A percentile compares a stretch with the other conserved stretches of the same genome.
phyloP scores from a whole-genome alignment of 2,888 invertebrate species.

The Gibbula magus region DNA sequence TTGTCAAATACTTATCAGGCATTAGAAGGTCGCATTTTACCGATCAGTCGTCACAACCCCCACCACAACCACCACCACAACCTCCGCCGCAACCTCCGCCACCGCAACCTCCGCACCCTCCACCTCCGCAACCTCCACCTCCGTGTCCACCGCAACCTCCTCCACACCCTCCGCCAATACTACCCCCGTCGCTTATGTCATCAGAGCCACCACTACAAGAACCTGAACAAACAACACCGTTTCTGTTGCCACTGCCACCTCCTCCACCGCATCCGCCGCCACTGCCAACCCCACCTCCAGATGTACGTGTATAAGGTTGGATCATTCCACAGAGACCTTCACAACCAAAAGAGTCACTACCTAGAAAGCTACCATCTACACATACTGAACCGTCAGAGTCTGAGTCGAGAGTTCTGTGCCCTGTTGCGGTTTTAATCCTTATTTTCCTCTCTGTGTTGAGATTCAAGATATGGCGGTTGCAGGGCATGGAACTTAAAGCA shows the following conservation, averaged over 20 bases:
- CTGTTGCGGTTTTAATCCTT: not conserved
- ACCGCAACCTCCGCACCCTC: no score
- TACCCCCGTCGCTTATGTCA: not conserved
- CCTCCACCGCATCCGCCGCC: no score
- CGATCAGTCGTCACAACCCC: not conserved
- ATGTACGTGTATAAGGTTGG: no score
- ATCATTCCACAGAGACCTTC: not conserved
- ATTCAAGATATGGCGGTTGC: not conserved
- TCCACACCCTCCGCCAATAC: not conserved
- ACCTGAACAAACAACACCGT: no score
- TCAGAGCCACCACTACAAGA: not conserved
- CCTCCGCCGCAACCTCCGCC: no score
- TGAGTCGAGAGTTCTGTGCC: not conserved
- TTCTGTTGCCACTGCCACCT: not conserved
- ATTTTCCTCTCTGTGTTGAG: not conserved
- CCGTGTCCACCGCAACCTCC: not conserved
- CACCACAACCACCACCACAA: not conserved
- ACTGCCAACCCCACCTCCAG: no score
- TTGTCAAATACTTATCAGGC: no score
- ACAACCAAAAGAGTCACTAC: not conserved
- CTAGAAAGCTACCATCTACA: not conserved
- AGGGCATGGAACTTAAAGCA: no score
- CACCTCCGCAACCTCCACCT: not conserved
- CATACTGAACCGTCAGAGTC: not conserved
- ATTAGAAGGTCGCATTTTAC: no score